Evolutionary conservation across 2,888 invertebrate genomes (phyloP), one percentile per base, ranked within the genome.

Genomic region (Sphecodes monilicornis): DNA sequence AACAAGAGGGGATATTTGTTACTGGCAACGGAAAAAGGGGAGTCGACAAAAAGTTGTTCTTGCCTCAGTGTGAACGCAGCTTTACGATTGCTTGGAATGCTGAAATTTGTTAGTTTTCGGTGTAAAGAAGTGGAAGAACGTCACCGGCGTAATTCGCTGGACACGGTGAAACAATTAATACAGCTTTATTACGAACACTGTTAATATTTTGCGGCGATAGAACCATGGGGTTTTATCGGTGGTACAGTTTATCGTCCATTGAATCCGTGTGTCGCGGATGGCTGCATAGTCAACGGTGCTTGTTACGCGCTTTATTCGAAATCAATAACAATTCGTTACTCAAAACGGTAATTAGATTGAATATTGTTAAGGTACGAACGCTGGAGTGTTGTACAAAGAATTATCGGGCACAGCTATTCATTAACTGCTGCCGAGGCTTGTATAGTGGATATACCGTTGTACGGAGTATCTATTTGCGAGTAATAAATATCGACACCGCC

Each of bases 301-400:
- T 46, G 71, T 69, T 43, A 57, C 72, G 43, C 60, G 69, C 74
- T 43, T 85, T 82, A 86, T 78, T 81, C 64, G 78, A 85, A 78
- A 85, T 76, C 79, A 76, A 86, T 80, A 86, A 76, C 72, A 76
- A 76, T 80, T 78, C 73, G 74, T 86, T 82, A 81, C 76, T n/a
- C 66, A 64, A 72, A 86, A 79, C 70, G 78, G 78, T 76, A 88
- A 88, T 87, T 87, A 74, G 87, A 85, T 85, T 74, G 76, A 76
- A 64, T 57, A 79, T 83, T 78, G 82, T 87, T 75, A 72, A 78
- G 81, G 77, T 77, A 76, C 71, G 80, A 78, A 74, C 74, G 54
- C 46, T n/a, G 66, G 70, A 78, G 66, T 73, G 81, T 84, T 86
- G 57, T 46, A 70, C 77, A 71, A 73, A 78, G 82, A 82, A 76